These are phyloP conservation scores for Erythrocebus patas DNA, from an alignment of 2,113 vertebrate genomes.

Conservation along the genomic window DNA sequence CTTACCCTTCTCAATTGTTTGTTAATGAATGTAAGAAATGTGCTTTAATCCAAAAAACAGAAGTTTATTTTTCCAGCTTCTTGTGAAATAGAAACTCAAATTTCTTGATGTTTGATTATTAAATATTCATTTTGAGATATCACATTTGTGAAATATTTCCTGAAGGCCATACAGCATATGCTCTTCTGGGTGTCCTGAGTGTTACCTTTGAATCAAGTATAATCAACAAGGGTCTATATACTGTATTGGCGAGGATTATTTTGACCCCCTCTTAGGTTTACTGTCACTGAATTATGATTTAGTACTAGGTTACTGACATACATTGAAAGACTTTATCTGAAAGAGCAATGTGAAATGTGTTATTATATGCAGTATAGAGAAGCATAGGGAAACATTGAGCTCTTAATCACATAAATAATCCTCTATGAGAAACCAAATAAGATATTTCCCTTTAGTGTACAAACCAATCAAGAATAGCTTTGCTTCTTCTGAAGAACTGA, in stretches of 20 bases:
- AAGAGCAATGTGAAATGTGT: constrained; percentile 5
- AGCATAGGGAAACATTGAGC: background rate
- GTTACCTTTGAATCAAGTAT: constrained; percentile 4
- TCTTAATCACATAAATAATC: constrained; percentile 6
- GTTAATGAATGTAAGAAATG: background rate
- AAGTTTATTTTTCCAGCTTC: constrained; percentile 11
- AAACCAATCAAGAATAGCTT: constrained; percentile 46
- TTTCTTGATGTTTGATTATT: background rate
- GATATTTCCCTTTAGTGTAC: constrained; percentile 51
- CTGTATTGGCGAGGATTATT: background rate
- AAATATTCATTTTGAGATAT: background rate
- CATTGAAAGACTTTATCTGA: constrained; percentile 46
- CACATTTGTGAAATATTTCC: background rate
- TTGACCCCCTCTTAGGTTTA: constrained; percentile 39
- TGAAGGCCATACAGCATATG: background rate
- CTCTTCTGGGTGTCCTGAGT: background rate
- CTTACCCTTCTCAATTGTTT: background rate
- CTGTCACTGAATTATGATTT: constrained; percentile 32
- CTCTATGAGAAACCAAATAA: constrained; percentile 41
- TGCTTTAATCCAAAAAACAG: background rate
- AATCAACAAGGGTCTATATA: background rate
- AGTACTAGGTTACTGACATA: constrained; percentile 18
- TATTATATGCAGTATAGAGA: background rate
- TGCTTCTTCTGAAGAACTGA: constrained; percentile 50
- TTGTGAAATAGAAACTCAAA: background rate